Base-by-base conservation (phyloP, 2,888 invertebrate species). In the Ichneumoninae sp. region DNA sequence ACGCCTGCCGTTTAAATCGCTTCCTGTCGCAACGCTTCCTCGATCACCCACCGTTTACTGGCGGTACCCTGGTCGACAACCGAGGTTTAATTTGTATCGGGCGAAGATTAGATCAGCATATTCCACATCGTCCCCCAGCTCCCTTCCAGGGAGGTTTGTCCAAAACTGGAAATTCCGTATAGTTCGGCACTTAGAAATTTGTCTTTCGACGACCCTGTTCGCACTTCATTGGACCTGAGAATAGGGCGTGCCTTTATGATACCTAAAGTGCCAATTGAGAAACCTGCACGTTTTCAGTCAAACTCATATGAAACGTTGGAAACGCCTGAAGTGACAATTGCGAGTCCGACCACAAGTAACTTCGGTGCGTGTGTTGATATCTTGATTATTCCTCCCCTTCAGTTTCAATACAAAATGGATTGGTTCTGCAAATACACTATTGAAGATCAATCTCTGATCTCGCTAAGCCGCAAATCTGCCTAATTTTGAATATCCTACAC, bases 1-100 rank as follows among this genome's bases (percentile, higher is more conserved):
- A 78, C 80, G 70, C 54, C 68, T 75, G 70, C 75, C 79, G 76
- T 79, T 82, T 86, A 89, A 90, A 90, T 90, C 88, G 87, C 80
- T 87, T 86, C 86, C 87, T 84, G 85, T 84, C 70, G 75, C 44
- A 71, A 75, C 50, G 75, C 30, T 80, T 52, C 36, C 71, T 33
- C 76, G 47, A 84, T 82, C 65, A 30, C 74, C 60, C 84, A 78
- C 84, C 81, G 81, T 81, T 75, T 71, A 81, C 81, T 70, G 70
- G 75, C 36, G 57, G 54, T 33, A 13, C 16, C 74, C 57, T 71
- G 62, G 30, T 60, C 66, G 60, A 44, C 75, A 40, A 72, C 75
- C 30, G 47, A 66, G 78, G 47, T 66, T 81, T 81, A 81, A 84
- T 84, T 81, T 70, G 50, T 66, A 79, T 78, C 70, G 75, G 47